phyloP scores from a whole-genome alignment of 2,888 invertebrate species.

The Masnerella sp. region DNA sequence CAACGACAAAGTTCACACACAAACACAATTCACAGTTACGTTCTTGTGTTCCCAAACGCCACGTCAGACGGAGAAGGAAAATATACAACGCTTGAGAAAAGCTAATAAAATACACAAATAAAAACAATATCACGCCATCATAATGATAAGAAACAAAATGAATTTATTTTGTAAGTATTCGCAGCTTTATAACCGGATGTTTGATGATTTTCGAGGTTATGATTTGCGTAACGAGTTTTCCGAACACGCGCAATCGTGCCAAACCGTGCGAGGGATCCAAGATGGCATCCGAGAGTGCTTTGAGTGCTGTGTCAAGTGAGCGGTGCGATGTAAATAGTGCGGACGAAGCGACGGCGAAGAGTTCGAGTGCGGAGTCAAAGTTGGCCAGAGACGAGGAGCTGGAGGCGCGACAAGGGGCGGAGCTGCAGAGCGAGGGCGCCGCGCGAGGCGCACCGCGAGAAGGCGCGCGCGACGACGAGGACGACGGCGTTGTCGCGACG shows the following conservation, averaged over 20 bases:
- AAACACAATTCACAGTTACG: not conserved
- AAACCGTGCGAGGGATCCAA: slow-evolving; percentile 67
- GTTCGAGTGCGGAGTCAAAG: slow-evolving; percentile 20
- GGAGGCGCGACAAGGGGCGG: not conserved
- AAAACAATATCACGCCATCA: too few relatives aligned
- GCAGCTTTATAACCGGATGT: too few relatives aligned
- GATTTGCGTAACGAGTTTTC: not conserved
- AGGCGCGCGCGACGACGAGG: slow-evolving; percentile 13
- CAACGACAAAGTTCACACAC: not conserved
- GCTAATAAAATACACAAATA: too few relatives aligned
- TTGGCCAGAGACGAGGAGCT: not conserved
- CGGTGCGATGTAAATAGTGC: slow-evolving; percentile 76
- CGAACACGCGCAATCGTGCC: slow-evolving; percentile 22
- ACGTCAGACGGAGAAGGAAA: not conserved
- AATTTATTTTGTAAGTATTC: too few relatives aligned
- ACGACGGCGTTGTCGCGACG: slow-evolving; percentile 55
- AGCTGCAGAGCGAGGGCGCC: not conserved
- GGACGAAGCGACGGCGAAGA: slow-evolving; percentile 39
- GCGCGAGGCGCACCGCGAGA: slow-evolving; percentile 2
- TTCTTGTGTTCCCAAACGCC: slow-evolving; percentile 4
- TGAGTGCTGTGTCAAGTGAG: slow-evolving; percentile 76
- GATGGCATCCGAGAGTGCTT: slow-evolving; percentile 78
- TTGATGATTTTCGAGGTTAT: too few relatives aligned
- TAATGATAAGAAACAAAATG: not conserved
- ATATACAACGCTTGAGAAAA: not conserved